A percentile compares a stretch with the other conserved stretches of the same genome.
These are phyloP conservation scores for Podotricha telesiphe DNA, from an alignment of 2,888 invertebrate genomes.

Conservation along the genomic window DNA sequence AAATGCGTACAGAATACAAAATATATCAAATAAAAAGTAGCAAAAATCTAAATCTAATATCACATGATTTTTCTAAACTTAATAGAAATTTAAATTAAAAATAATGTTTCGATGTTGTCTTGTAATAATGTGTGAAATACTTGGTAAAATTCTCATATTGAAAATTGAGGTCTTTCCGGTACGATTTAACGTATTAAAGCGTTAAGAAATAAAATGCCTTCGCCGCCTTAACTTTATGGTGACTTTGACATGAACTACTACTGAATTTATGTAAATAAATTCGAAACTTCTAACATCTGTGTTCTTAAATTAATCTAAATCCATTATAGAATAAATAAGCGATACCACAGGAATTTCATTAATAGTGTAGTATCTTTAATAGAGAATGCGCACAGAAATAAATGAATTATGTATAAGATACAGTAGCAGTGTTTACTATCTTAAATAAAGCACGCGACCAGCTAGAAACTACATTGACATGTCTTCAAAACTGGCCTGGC, in stretches of 20 bases:
- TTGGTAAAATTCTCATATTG: constrained; percentile 28
- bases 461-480: constrained; percentile 58
- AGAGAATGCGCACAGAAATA: neutral
- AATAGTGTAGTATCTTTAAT: constrained; percentile 4
- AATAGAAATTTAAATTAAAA: constrained; percentile 16
- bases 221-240: neutral
- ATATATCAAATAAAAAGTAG: constrained; percentile 16
- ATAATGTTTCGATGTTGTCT: too few species aligned
- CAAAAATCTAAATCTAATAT: constrained; percentile 7
- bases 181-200: neutral
- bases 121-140: constrained; percentile 8
- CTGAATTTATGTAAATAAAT: neutral
- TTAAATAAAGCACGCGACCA: constrained; percentile 65
- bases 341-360: neutral
- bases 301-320: constrained; percentile 11
- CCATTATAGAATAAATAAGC: neutral
- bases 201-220: constrained; percentile 1
- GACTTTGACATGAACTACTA: constrained; percentile 8
- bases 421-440: constrained; percentile 43
- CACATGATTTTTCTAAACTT: constrained; percentile 17
- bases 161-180: constrained; percentile 32
- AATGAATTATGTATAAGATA: constrained; percentile 19
- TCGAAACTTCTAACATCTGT: neutral
- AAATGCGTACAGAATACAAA: constrained; percentile 22
- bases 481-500: constrained; percentile 71